These are phyloP conservation scores for Bombus waltoni DNA, from an alignment of 1,140 invertebrate species.

Conservation along the genomic window DNA sequence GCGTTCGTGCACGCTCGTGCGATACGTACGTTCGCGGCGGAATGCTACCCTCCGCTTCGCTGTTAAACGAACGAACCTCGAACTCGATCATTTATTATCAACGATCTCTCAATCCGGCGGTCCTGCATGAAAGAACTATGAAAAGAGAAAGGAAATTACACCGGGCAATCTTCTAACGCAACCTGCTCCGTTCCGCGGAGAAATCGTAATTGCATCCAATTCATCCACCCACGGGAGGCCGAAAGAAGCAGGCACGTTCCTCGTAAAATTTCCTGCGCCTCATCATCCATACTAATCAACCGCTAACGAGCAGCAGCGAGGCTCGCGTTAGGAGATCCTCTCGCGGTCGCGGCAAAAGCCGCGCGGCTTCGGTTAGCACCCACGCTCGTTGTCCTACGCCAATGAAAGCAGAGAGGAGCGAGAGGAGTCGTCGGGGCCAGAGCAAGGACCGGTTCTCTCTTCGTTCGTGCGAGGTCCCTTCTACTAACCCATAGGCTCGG, in stretches of 20 bases:
- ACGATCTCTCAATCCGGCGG: background rate
- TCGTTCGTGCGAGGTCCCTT: slow-evolving; percentile 60
- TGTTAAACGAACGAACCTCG: background rate
- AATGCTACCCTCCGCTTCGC: background rate
- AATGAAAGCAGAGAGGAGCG: slow-evolving; percentile 57
- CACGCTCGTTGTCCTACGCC: slow-evolving; percentile 64
- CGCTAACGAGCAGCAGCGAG: slow-evolving; percentile 39
- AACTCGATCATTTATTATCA: background rate
- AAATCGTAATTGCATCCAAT: slow-evolving; percentile 16
- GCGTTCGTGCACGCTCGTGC: slow-evolving; percentile 18
- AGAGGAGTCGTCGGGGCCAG: slow-evolving; percentile 36
- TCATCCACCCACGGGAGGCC: background rate
- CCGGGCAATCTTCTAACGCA: background rate
- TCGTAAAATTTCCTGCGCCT: background rate
- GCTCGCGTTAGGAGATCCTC: slow-evolving; percentile 9
- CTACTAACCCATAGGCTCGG: slow-evolving; percentile 48
- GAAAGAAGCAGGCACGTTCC: background rate
- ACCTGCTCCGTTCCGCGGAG: background rate
- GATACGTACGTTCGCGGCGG: background rate
- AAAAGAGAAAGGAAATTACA: background rate
- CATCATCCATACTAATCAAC: slow-evolving; percentile 7
- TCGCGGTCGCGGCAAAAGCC: slow-evolving; percentile 23
- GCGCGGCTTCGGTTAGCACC: slow-evolving; percentile 52
- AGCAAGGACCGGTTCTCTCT: slow-evolving; percentile 71
- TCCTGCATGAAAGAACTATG: background rate